Base-by-base conservation (phyloP, 2,888 invertebrate genomes). In the Drosophila mettleri region DNA sequence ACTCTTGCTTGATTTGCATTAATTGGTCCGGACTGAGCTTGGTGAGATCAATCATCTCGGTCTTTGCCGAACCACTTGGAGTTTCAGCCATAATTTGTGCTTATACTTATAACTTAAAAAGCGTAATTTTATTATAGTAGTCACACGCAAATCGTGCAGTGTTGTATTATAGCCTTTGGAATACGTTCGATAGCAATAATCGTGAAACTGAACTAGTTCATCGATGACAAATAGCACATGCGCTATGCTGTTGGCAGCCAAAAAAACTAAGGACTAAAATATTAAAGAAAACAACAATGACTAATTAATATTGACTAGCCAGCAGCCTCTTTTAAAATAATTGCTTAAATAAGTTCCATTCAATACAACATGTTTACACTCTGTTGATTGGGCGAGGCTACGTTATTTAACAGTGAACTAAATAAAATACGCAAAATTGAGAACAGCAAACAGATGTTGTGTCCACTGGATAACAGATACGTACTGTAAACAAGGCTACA, bases 1-100 rank as follows among this genome's bases (percentile, higher is more conserved):
- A 93, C 93, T 97, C 97, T 89, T 96, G 96, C 91, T 97, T 97
- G 60, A 98, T 93, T 88, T 96, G 95, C 77, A 95, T 95, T 90
- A 98, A 94, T 92, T 97, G 97, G 80, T 95, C 95, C 55, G 97
- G 92, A 92, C 94, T 96, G 76, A 98, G 93, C 87, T 96, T 96
- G 4, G 95, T 95, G 82, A 98, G 93, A 93, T 97, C 97, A 74
- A 97, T 95, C 93, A 96, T 95, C 87, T 96, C 94, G 31, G 95
- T 94, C 69, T 94, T 94, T 79, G 95, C 95, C n/a, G 78, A 54
- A 41, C 69, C 61, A 67, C 52, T 84, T 38, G 78, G 27, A 33
- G 70, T 51, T 59, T 52, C 72, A 55, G 89, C 78, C 85, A 85
- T 85, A 12, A 22, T 67, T 69, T 85, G 45, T 71, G 69, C 68